Base-by-base conservation (phyloP, 2,113 vertebrate genomes). In the Ciconia boyciana region DNA sequence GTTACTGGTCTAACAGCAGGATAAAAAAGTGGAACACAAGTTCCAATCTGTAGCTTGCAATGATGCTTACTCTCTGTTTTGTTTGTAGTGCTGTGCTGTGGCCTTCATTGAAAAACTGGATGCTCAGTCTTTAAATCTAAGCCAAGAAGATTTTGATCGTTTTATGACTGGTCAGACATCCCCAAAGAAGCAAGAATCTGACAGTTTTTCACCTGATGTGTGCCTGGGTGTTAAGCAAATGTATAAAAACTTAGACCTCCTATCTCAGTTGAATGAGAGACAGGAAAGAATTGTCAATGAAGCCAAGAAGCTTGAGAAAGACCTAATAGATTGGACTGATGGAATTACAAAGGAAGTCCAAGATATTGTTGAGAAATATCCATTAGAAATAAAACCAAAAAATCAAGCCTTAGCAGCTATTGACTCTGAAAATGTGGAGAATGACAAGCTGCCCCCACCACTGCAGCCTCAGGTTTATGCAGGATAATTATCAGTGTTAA, bases 21-120 rank as follows among this genome's bases (percentile, higher is more conserved):
- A 2, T 74, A 62, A 4, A 64, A 31, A 51, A 48, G 1, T 3
- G 28, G 26, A 15, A 22, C 1, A 0, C 2, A 1, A 19, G 6
- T 43, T 34, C 1, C 34, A 43, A 3, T 13, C 3, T 64, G 58
- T 48, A 69, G 20, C 70, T 32, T 29, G 19, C 72, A 54, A 17
- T 83, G 72, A 87, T 70, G 13, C 51, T 87, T 15, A 1, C 83
- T 39, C 39, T 83, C 44, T 94, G 52, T 77, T 93, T 43, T 65
- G 6, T 79, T 94, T 88, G 29, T 74, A 99, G 99, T 99, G 99
- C 97, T 99, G 99, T 64, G 99, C 99, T 1, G 99, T 99, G 90
- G 99, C 99, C 95, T 99, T 99, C 95, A 99, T 99, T 61, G 99
- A 99, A 91, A 99, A 99, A 92, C 89, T 99, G 97, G 99, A 99